Base-by-base conservation (phyloP, 1,140 invertebrate species). In the Bacillus rossius region DNA sequence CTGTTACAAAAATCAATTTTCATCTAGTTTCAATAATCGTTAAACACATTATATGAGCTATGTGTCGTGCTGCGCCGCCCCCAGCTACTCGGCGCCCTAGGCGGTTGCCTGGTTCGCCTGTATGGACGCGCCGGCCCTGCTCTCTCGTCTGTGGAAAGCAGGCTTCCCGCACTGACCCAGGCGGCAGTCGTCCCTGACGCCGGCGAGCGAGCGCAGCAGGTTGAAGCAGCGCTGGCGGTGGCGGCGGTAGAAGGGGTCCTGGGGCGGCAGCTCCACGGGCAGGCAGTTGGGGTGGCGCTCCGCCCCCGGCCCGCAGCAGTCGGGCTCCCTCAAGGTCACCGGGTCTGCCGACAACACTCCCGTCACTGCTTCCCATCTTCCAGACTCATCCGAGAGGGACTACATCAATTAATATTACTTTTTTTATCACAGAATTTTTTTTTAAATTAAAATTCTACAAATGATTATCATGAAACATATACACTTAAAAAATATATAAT, bases 201-300 rank as follows among this genome's bases (percentile, higher is more conserved):
- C 77, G 2, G 79, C 68, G 25, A 73, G 61, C 14, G 79, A 77
- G 40, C 80, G 65, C 5, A 74, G 68, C 57, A 82, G 75, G 59
- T 77, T 76, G 64, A 82, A 73, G 60, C 82, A 84, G 1, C 71
- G 69, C 52, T 76, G 73, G 5, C 74, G 68, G 63, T 78, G 76
- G 50, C 68, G 69, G 14, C 72, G 69, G 65, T 77, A 81, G 65
- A 78, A 79, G 8, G 70, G 70, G 64, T 81, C 80, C 50, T 75
- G 65, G 0, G 56, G 19, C 0, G 80, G 79, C 40, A 81, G 71
- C 16, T 64, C 50, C 45, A 81, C 79, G 4, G 77, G 77, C 55
- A 78, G 72, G 64, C 80, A 81, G 41, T 73, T 75, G 47, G 69
- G 77, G 66, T 76, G 79, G 45, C 50, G 61, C 45, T 20, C 57